A percentile compares a stretch with the other conserved stretches of the same genome.
Evolutionary conservation across 1,140 invertebrate species (phyloP).

Genomic region (Tetranychus cinnabarinus): DNA sequence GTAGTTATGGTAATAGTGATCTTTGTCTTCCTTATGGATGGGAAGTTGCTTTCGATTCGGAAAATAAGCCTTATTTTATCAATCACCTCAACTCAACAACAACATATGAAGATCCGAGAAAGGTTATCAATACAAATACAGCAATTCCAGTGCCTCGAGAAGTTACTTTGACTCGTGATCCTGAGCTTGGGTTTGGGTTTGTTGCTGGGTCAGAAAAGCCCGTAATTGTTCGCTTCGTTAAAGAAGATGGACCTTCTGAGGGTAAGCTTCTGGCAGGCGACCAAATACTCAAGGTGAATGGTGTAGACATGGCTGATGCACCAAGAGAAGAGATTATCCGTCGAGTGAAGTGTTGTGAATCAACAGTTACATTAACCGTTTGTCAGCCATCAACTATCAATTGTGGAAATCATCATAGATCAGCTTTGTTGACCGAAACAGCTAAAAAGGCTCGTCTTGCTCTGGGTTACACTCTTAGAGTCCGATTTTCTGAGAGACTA

Average conservation of each 20-base stretch:
- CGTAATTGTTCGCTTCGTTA: conserved; percentile 53
- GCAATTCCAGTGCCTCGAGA: conserved; percentile 30
- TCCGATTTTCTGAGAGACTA: conserved; percentile 64
- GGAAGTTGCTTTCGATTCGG: conserved; percentile 55
- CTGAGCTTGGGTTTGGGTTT: conserved; percentile 66
- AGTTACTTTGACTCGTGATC: conserved; percentile 37
- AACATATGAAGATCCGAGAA: conserved; percentile 22
- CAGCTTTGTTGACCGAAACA: conserved; percentile 50
- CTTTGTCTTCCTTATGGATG: conserved; percentile 46
- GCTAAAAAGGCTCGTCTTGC: conserved; percentile 57
- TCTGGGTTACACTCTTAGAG: conserved; percentile 45
- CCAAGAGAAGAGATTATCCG: conserved; percentile 39
- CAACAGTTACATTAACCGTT: conserved; percentile 40
- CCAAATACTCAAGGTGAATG: conserved; percentile 66
- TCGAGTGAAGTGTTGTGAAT: conserved; percentile 35
- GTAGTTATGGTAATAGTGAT: background rate
- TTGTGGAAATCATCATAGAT: conserved; percentile 38
- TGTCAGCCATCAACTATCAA: conserved; percentile 41
- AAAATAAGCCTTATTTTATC: conserved; percentile 47
- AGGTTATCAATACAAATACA: background rate
- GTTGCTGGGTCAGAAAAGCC: conserved; percentile 73
- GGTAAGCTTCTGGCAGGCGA: conserved; percentile 58
- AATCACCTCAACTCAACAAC: conserved; percentile 39
- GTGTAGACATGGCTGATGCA: conserved; percentile 58
- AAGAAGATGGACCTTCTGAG: conserved; percentile 20